These are phyloP conservation scores for Pristionchus maxplancki DNA, from an alignment of 2,888 invertebrate genomes.

Conservation along the genomic window DNA sequence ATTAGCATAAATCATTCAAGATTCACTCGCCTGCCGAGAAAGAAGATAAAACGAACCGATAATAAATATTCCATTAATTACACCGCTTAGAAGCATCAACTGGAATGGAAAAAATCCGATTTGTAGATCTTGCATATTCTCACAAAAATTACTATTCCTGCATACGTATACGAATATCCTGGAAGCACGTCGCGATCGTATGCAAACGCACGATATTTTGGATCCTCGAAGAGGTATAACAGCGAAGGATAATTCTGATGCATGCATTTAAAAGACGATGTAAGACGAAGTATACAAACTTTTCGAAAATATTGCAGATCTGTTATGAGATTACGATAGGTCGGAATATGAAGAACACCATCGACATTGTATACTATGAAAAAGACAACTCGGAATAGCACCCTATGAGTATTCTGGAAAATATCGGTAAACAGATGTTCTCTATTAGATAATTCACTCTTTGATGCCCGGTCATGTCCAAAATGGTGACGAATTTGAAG, in stretches of 20 bases:
- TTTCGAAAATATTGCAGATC: no score
- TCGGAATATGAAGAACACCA: background rate
- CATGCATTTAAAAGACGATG: no score
- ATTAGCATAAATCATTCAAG: no score
- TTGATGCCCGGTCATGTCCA: background rate
- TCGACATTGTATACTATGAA: background rate
- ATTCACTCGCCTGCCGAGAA: no score
- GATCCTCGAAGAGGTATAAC: background rate
- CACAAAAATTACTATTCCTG: background rate
- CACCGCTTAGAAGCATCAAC: background rate
- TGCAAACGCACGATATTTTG: background rate
- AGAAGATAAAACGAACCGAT: background rate
- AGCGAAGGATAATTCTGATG: background rate
- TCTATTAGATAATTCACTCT: no score
- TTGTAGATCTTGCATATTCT: background rate
- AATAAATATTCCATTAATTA: background rate
- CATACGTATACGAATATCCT: background rate
- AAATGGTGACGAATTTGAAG: background rate
- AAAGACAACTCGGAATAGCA: background rate
- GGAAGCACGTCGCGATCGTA: background rate
- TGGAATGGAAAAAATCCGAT: background rate
- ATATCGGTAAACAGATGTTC: no score
- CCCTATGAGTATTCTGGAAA: background rate
- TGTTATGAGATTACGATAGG: background rate
- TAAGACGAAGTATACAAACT: no score